Conservation (phyloP, 2,797 vertebrate species). For the Falco rusticolus region DNA sequence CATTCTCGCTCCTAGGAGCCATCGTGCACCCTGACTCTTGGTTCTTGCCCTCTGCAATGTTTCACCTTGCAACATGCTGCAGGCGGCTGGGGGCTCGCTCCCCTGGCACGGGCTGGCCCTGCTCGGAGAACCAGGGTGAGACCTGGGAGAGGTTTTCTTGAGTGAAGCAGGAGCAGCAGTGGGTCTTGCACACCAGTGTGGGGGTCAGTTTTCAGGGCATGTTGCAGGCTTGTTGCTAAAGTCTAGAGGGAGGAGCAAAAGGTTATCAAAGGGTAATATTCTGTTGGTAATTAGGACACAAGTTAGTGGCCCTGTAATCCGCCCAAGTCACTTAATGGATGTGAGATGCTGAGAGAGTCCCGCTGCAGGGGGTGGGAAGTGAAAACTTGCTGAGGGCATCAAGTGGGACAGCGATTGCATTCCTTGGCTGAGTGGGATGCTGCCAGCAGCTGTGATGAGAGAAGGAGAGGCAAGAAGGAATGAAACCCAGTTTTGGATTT, state of each 20-base stretch:
- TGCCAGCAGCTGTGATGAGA: neutral
- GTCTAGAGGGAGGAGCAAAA: neutral
- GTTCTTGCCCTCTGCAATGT: neutral
- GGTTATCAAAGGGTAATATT: neutral
- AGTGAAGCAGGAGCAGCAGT: rapidly evolving
- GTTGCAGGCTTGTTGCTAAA: neutral
- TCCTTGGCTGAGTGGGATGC: neutral
- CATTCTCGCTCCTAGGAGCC: rapidly evolving
- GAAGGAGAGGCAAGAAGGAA: neutral
- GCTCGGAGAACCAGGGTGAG: neutral
- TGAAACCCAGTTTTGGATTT: neutral
- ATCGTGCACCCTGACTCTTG: rapidly evolving
- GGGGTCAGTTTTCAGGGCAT: neutral
- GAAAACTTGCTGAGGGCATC: neutral
- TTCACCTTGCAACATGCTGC: rapidly evolving
- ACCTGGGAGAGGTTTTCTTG: neutral
- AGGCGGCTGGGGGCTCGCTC: rapidly evolving
- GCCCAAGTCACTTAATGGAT: neutral
- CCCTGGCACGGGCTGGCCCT: too few relatives aligned
- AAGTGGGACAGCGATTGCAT: neutral
- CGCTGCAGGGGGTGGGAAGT: neutral
- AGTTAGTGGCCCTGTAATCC: neutral
- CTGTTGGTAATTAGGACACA: neutral
- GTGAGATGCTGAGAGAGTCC: neutral
- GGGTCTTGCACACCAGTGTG: rapidly evolving